Evolutionary conservation across 2,113 vertebrate genomes (phyloP).

Genomic region (Sturnira hondurensis): DNA sequence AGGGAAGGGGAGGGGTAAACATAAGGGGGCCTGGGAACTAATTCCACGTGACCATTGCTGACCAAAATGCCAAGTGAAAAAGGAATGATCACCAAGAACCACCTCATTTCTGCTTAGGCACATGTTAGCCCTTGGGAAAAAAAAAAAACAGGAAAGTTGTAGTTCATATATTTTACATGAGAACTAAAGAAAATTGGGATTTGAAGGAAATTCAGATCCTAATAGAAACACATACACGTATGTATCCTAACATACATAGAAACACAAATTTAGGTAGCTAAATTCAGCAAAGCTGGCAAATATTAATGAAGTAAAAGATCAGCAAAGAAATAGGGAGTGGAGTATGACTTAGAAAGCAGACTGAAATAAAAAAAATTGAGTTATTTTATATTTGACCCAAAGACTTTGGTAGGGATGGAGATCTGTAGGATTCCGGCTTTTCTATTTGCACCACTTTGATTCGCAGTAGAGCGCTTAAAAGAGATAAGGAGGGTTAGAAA

Average conservation of each 20-base stretch:
- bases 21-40: background rate
- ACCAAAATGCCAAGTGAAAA: background rate
- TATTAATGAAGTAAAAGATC: conserved; percentile 31
- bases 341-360: background rate
- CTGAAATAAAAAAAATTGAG: background rate
- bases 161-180: background rate
- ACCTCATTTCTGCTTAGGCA: background rate
- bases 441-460: background rate
- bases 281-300: conserved; percentile 25
- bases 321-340: background rate
- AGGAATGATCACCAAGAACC: background rate
- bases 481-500: background rate
- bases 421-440: background rate
- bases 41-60: background rate
- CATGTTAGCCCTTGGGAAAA: background rate
- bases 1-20: background rate
- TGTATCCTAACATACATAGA: background rate
- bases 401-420: background rate
- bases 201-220: conserved; percentile 48
- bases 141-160: background rate
- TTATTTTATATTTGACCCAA: conserved; percentile 8
- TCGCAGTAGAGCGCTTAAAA: background rate
- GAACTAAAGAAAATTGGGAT: conserved; percentile 25
- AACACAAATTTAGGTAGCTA: conserved; percentile 37
- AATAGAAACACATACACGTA: no score